A percentile compares a stretch with the other conserved stretches of the same genome.
These are phyloP conservation scores for Siphonodentalium dalli DNA, from an alignment of 2,888 invertebrate genomes.

Conservation along the genomic window DNA sequence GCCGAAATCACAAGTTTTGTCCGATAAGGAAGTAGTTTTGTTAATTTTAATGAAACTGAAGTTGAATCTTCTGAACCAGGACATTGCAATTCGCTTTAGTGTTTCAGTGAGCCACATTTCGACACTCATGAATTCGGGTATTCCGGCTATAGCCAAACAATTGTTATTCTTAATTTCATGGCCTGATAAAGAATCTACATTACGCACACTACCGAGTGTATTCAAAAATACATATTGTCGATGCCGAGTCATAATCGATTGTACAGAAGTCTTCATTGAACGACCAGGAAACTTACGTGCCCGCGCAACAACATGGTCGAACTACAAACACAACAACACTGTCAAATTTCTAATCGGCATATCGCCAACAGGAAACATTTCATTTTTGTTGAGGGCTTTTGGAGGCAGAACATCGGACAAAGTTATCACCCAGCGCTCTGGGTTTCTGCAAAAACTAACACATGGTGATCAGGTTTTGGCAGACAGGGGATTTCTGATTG, in stretches of 20 bases:
- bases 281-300: neutral
- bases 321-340: neutral
- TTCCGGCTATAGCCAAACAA: no score
- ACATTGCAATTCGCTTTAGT: no score
- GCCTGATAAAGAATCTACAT: no score
- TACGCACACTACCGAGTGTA: no score
- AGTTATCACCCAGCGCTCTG: neutral
- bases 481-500: constrained; percentile 3
- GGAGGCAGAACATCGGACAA: neutral
- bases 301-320: neutral
- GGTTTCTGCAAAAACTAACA: neutral
- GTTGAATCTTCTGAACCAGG: no score
- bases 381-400: neutral
- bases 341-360: neutral
- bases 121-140: no score
- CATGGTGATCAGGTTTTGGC: constrained; percentile 3
- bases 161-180: no score
- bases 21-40: no score
- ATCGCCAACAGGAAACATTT: constrained; percentile 1
- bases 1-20: no score
- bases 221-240: no score
- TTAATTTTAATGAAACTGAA: no score
- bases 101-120: no score
- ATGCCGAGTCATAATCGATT: neutral
- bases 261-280: neutral